Conservation (phyloP, 2,113 vertebrate genomes). For the Anhinga rufa region DNA sequence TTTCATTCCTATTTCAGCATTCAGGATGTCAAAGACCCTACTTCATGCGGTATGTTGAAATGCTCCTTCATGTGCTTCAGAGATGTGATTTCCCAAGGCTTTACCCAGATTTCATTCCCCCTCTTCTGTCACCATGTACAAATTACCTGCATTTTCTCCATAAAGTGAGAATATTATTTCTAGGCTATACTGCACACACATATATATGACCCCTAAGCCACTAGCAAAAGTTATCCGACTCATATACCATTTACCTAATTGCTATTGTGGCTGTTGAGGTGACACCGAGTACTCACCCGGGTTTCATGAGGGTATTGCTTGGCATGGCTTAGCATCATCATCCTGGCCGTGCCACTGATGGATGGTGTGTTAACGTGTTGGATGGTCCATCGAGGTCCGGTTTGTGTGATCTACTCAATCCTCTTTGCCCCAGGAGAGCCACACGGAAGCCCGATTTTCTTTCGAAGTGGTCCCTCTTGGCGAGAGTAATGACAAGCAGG, state of each 20-base stretch:
- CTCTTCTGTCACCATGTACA: background rate
- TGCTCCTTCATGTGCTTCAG: background rate
- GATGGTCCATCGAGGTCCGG: too few relatives aligned
- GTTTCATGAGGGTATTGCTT: background rate
- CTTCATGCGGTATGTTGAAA: background rate
- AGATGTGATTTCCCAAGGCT: background rate
- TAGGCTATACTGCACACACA: background rate
- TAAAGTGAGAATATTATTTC: background rate
- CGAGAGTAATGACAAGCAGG: background rate
- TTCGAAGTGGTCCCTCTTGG: background rate
- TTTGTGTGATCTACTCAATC: background rate
- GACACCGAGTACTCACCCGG: background rate
- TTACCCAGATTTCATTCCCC: background rate
- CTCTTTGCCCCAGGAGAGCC: background rate
- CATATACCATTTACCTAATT: background rate
- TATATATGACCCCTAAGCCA: background rate
- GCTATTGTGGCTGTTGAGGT: fast-evolving
- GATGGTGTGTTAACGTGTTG: background rate
- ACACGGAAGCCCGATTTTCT: background rate
- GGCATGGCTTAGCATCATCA: background rate
- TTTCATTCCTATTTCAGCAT: background rate
- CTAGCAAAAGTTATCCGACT: background rate
- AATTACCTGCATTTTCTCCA: background rate
- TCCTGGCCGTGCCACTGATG: background rate
- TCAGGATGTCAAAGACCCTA: background rate